phyloP scores from a whole-genome alignment of 2,888 invertebrate species.

The Drosophila buzzatii region DNA sequence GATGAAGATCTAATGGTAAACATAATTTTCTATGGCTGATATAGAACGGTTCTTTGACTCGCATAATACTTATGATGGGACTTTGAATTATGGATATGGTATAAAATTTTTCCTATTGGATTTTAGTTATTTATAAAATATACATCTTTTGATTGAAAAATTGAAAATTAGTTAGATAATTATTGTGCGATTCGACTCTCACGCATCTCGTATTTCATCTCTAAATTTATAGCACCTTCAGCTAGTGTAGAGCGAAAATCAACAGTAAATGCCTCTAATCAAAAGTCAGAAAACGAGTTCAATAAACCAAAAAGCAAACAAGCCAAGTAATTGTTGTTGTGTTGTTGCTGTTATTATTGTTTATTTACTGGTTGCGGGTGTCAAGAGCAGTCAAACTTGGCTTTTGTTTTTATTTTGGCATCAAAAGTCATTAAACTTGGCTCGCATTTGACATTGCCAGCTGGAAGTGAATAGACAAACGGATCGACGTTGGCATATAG shows the following conservation, averaged over 20 bases:
- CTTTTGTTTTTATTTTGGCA: conserved; percentile 44
- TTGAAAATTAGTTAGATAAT: too few species aligned
- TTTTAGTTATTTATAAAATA: too few species aligned
- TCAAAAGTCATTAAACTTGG: conserved; percentile 73
- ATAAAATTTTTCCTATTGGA: too few species aligned
- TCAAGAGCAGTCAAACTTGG: conserved; percentile 67
- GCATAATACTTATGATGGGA: too few species aligned
- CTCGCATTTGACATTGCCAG: conserved; percentile 74
- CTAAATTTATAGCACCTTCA: not conserved
- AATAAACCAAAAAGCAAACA: conserved; percentile 64
- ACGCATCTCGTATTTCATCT: not conserved
- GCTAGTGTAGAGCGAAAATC: conserved; percentile 17
- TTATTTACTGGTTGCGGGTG: conserved; percentile 56
- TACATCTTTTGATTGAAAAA: too few species aligned
- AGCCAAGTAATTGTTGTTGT: conserved; percentile 47
- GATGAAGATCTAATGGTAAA: too few species aligned
- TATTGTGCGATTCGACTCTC: too few species aligned
- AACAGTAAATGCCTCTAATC: conserved; percentile 64
- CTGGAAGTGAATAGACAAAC: conserved; percentile 49
- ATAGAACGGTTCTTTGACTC: too few species aligned
- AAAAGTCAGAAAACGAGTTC: conserved; percentile 71
- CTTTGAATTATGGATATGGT: too few species aligned
- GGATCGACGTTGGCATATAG: conserved; percentile 26
- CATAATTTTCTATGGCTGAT: too few species aligned
- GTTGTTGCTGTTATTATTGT: conserved; percentile 24